phyloP scores from a whole-genome alignment of 1,140 invertebrate genomes.

The Sycophila sp. region DNA sequence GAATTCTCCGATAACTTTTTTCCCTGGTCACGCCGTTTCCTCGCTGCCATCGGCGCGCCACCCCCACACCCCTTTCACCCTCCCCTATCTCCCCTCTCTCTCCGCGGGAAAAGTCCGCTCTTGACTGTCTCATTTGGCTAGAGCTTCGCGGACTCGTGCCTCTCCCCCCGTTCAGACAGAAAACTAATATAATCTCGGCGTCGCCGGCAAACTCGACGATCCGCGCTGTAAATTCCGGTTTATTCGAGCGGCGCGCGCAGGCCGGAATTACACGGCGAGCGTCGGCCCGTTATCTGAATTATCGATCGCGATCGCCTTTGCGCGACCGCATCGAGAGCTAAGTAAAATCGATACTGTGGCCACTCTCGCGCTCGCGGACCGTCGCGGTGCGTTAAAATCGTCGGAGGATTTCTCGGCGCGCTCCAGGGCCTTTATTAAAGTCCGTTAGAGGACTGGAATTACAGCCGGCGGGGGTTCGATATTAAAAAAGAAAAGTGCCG shows the following conservation, averaged over 20 bases:
- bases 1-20: constrained; percentile 31
- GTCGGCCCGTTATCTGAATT: constrained; percentile 4
- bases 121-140: not conserved
- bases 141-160: not conserved
- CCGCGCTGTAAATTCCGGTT: constrained; percentile 28
- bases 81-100: not conserved
- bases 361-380: not conserved
- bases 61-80: not conserved
- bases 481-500: constrained; percentile 5
- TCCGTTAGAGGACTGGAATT: constrained; percentile 12
- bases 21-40: no score
- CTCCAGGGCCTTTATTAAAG: constrained; percentile 27
- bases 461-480: not conserved
- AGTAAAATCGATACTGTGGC: constrained; percentile 14
- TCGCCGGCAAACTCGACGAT: no score
- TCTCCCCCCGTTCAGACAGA: not conserved
- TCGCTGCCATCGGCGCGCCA: not conserved
- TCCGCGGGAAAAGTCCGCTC: not conserved
- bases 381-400: not conserved
- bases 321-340: not conserved
- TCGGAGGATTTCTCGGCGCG: constrained; percentile 2
- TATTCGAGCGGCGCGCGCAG: not conserved
- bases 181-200: constrained; percentile 20
- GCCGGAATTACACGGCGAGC: constrained; percentile 10
- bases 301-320: constrained; percentile 18